These are phyloP conservation scores for Heteromyza rotundicornis DNA, from an alignment of 2,888 invertebrate species.

Conservation along the genomic window DNA sequence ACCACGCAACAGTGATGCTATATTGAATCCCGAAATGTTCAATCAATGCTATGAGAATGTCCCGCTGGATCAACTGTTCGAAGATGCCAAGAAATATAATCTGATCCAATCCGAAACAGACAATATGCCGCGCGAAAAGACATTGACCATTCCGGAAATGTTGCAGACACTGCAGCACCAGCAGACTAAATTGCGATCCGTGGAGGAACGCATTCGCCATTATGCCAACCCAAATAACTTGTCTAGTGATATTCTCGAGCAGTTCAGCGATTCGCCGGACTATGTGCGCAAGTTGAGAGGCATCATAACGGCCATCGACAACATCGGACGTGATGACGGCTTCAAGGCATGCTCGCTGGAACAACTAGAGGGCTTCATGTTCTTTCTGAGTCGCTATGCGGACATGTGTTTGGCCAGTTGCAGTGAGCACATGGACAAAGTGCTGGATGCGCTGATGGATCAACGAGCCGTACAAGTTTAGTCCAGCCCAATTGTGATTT, in stretches of 20 bases:
- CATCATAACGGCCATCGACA: constrained; percentile 44
- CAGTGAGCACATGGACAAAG: constrained; percentile 47
- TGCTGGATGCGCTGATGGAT: constrained; percentile 46
- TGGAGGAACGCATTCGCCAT: constrained; percentile 43
- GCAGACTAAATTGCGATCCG: constrained; percentile 39
- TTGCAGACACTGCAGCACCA: constrained; percentile 44
- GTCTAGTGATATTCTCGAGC: constrained; percentile 30
- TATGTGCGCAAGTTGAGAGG: constrained; percentile 42
- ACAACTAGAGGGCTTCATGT: constrained; percentile 53
- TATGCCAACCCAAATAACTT: constrained; percentile 36
- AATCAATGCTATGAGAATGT: constrained; percentile 49
- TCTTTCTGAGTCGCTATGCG: constrained; percentile 50
- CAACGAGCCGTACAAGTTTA: constrained; percentile 40
- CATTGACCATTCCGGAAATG: constrained; percentile 44
- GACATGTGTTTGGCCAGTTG: constrained; percentile 51
- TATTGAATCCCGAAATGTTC: constrained; percentile 40
- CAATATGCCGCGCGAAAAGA: constrained; percentile 15
- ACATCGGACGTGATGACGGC: constrained; percentile 43
- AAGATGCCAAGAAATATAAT: constrained; percentile 25
- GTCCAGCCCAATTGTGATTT: background rate
- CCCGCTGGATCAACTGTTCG: constrained; percentile 53
- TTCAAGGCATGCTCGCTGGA: constrained; percentile 45
- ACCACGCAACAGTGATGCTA: constrained; percentile 24
- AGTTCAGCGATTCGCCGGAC: constrained; percentile 42
- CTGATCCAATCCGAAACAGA: constrained; percentile 9